Evolutionary conservation across 2,888 invertebrate species (phyloP), one percentile per base, ranked within the genome.

Genomic region (Agonopterix heracliana): DNA sequence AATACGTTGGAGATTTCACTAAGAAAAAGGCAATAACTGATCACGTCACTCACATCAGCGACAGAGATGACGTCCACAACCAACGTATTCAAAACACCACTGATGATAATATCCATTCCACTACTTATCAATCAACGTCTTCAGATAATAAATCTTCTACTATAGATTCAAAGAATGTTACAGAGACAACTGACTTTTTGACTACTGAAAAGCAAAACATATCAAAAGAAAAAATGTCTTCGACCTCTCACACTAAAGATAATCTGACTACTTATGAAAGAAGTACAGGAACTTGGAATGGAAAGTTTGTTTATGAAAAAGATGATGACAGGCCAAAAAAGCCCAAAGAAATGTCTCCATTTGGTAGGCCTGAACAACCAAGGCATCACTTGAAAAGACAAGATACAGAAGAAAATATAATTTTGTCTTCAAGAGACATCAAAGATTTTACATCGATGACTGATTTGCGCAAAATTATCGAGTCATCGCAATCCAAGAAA

Each of bases 201-300:
- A 82, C 83, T 4, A 85, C 74, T 42, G 86, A 90, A 58, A 81
- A 89, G 60, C 79, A 84, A 64, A 89, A 89, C 60, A 66, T 84
- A 49, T 76, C 70, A n/a, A 81, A 84, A 57, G 89, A 90, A 63
- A 26, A 26, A 7, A 85, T 70, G 2, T 71, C 71, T 47, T 74
- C 77, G 26, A 66, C 66, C 34, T 66, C 71, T 40, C 60, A 47
- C 13, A 78, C 77, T 49, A 88, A 87, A 66, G 87, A 88, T 60
- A 83, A 80, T 41, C 61, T 78, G 47, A 88, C 88, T 13, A 73
- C 75, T 14, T 88, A 88, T 54, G 88, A 85, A 59, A 77, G 82
- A 61, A 88, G 86, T 51, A 87, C 87, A 17, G 88, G 88, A 49
- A 78, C 88, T 9, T 91, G 91, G 91, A 90, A 91, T 51, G 91